phyloP scores from a whole-genome alignment of 2,797 vertebrate species.

The Bovichtus diacanthus region DNA sequence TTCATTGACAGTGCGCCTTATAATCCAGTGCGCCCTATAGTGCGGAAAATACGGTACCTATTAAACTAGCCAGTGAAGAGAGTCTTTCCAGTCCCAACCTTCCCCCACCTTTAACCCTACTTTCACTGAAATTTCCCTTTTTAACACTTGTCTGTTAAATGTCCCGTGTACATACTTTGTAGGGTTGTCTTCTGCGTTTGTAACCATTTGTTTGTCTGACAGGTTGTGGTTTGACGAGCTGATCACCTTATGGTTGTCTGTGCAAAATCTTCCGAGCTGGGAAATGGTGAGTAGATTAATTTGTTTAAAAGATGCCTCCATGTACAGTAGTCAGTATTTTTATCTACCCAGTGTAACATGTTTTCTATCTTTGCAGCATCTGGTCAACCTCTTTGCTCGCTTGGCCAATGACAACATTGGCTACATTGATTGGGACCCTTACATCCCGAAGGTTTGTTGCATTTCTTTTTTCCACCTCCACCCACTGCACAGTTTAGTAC shows the following conservation, averaged over 20 bases:
- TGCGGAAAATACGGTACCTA: no score
- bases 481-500: neutral
- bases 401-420: constrained; percentile 98
- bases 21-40: no score
- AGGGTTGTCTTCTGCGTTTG: neutral
- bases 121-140: neutral
- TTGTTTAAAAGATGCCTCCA: neutral
- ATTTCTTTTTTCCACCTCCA: neutral
- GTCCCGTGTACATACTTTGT: neutral
- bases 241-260: constrained; percentile 93
- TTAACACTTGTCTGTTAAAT: neutral
- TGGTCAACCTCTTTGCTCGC: constrained; percentile 96
- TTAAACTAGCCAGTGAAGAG: no score
- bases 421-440: constrained; percentile 98
- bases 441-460: constrained; percentile 93
- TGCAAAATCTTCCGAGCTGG: constrained; percentile 98
- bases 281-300: constrained; percentile 90
- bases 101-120: no score
- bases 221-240: constrained; percentile 98
- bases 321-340: neutral
- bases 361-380: constrained; percentile 85
- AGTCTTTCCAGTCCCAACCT: neutral
- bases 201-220: constrained; percentile 52
- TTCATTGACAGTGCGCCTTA: no score
- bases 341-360: constrained; percentile 22